phyloP scores from a whole-genome alignment of 2,797 vertebrate species.

The Emydoidea blandingii region DNA sequence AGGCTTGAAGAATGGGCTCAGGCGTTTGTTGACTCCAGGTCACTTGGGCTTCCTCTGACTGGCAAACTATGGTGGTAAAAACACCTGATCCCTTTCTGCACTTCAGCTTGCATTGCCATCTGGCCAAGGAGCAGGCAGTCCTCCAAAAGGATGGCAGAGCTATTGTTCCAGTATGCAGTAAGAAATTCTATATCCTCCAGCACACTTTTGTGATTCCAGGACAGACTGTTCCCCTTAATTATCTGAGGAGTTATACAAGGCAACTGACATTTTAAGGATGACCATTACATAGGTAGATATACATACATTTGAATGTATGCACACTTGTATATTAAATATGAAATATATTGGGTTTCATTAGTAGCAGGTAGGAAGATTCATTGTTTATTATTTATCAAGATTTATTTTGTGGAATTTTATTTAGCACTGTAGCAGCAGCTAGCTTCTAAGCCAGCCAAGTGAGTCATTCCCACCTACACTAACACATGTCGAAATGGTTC shows the following conservation, averaged over 20 bases:
- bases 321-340: background rate
- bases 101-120: background rate
- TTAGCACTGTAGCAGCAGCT: conserved; percentile 68
- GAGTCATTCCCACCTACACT: conserved; percentile 79
- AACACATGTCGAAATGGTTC: conserved; percentile 68
- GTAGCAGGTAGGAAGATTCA: conserved; percentile 20
- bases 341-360: conserved; percentile 32
- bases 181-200: background rate
- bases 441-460: conserved; percentile 68
- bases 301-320: background rate
- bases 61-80: background rate
- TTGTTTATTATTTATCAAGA: conserved; percentile 53
- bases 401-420: conserved; percentile 57
- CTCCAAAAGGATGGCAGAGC: background rate
- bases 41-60: background rate
- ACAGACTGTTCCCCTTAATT: background rate
- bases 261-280: background rate
- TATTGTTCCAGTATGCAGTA: background rate
- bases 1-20: background rate
- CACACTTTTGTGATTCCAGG: background rate
- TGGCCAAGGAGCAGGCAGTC: background rate
- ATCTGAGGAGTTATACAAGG: background rate
- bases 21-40: background rate
- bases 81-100: background rate
- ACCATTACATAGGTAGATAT: background rate